These are phyloP conservation scores for Malaclemys terrapin DNA, from an alignment of 2,113 vertebrate species.

Conservation along the genomic window DNA sequence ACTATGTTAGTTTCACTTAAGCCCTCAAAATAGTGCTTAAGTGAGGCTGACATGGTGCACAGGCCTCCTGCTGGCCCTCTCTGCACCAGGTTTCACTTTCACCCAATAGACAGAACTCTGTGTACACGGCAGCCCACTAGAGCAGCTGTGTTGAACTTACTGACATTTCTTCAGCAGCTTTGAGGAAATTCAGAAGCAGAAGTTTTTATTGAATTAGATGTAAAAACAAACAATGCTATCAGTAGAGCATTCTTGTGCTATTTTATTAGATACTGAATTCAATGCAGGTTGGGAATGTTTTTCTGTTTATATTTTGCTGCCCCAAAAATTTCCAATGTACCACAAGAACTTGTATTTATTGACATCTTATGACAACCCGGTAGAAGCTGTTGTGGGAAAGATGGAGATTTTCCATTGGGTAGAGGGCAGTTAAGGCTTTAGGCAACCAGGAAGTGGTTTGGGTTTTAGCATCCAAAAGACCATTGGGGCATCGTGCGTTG, in stretches of 20 bases:
- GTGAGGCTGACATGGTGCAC: accelerated
- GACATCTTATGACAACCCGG: not conserved
- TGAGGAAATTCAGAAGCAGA: not conserved
- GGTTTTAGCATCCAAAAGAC: not conserved
- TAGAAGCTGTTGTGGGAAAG: not conserved
- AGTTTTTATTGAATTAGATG: not conserved
- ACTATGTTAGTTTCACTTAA: not conserved
- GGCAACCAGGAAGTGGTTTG: not conserved
- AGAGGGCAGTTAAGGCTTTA: not conserved
- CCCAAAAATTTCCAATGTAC: accelerated
- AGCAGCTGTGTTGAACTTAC: not conserved
- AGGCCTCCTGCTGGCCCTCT: not conserved
- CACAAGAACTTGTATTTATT: not conserved
- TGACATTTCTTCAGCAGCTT: not conserved
- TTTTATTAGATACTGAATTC: not conserved
- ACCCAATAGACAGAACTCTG: accelerated
- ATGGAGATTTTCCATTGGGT: not conserved
- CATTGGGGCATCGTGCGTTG: not conserved
- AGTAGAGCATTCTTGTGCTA: accelerated
- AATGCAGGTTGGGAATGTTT: not conserved
- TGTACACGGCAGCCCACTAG: accelerated
- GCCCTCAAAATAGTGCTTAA: not conserved
- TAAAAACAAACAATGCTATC: not conserved
- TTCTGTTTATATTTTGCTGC: not conserved
- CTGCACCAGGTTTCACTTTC: not conserved